Base-by-base conservation (phyloP, 2,888 invertebrate species). In the Agrilus cyanescens region DNA sequence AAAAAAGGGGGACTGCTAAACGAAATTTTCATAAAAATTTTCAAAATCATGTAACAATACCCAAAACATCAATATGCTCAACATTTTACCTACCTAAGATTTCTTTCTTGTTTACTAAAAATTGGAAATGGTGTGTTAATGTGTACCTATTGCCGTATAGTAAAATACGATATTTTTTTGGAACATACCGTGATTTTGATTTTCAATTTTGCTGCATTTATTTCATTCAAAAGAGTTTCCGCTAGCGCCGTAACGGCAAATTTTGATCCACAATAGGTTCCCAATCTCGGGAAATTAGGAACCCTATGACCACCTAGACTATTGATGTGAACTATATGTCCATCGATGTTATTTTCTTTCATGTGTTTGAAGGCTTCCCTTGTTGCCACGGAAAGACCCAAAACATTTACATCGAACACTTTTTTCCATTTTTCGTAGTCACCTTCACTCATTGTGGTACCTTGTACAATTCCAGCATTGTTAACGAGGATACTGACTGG, bases 241-340 rank as follows among this genome's bases (percentile, higher is more conserved):
- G 69, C 62, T 38, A 74, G 54, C 1, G 69, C 70, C 4, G 65
- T 68, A 1, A 74, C 61, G 2, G 71, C 73, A 52, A 63, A 69
- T 56, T 75, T 75, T 16, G 71, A 71, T 1, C 70, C 69, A n/a
- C 63, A 51, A 54, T 75, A 75, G 47, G 73, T 39, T 43, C 57
- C 62, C 1, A 58, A 55, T 3, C 54, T 2, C 1, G 49, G 48
- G 25, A 61, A 36, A 1, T 8, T 25, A 25, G 10, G 4, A 2
- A 25, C 8, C 4, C 20, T 38, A 64, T 63, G 50, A 20, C 41
- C 46, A 13, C 44, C 38, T 1, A 46, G 40, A 30, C 51, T 80
- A 59, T 74, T 77, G 41, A 80, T 67, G 40, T 77, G 69, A 40
- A 81, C 66, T 46, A 80, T 72, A 49, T 80, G 78, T 0, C 76